Evolutionary conservation across 2,797 vertebrate species (phyloP).

Genomic region (Luscinia luscinia): DNA sequence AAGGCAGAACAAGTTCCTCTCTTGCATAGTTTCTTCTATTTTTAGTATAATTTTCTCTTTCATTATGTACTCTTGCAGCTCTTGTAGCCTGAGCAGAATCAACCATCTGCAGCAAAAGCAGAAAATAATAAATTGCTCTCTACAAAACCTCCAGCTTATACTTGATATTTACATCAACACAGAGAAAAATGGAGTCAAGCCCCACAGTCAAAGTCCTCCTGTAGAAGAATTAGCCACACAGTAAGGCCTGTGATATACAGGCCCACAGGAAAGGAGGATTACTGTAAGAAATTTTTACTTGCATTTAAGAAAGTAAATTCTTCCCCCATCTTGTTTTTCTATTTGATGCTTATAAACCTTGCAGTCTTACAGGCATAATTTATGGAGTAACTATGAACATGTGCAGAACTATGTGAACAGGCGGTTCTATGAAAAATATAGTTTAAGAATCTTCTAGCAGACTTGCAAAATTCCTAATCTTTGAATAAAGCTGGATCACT

Average conservation of each 20-base stretch:
- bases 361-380: background rate
- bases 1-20: background rate
- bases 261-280: background rate
- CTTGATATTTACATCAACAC: background rate
- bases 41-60: conserved; percentile 17
- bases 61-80: background rate
- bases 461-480: background rate
- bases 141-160: background rate
- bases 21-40: background rate
- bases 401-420: background rate
- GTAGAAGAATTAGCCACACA: background rate
- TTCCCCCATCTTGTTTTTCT: background rate
- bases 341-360: background rate
- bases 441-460: background rate
- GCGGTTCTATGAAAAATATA: background rate
- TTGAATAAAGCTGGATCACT: background rate
- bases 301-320: background rate
- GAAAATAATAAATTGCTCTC: background rate
- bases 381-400: background rate
- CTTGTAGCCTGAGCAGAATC: background rate
- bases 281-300: background rate
- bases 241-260: background rate
- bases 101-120: background rate
- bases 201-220: background rate
- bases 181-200: background rate